Conservation (phyloP, 2,113 vertebrate species). For the Catharus bicknelli region DNA sequence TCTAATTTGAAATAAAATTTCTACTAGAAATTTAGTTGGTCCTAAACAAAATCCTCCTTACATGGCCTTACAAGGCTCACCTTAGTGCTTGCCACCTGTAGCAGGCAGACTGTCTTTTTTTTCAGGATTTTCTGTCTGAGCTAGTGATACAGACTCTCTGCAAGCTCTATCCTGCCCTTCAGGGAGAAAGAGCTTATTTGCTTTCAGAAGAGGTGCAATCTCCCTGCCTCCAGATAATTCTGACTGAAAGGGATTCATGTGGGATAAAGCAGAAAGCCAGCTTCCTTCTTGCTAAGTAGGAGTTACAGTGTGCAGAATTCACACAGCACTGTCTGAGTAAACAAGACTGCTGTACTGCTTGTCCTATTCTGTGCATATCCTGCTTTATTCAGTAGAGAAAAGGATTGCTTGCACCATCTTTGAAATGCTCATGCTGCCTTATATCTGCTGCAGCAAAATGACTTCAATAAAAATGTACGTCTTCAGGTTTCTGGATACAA, state of each 20-base stretch:
- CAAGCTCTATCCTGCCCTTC: background rate
- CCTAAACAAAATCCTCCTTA: background rate
- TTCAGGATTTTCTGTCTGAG: fast-evolving
- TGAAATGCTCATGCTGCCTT: background rate
- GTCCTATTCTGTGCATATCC: background rate
- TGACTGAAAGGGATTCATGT: background rate
- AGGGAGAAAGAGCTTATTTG: slow-evolving; percentile 5
- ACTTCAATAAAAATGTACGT: background rate
- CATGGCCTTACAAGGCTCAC: background rate
- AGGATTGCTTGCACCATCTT: background rate
- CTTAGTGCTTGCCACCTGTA: background rate
- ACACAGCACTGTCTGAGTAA: background rate
- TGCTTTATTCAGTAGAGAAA: background rate
- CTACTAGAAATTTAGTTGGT: background rate
- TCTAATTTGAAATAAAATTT: background rate
- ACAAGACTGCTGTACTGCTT: background rate
- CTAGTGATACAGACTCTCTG: background rate
- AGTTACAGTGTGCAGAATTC: background rate
- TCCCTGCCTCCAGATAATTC: background rate
- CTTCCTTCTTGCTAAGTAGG: background rate
- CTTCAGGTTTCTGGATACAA: background rate
- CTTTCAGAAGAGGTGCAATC: background rate
- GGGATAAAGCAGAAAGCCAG: background rate
- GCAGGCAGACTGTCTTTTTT: background rate
- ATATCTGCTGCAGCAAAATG: background rate